Base-by-base conservation (phyloP, 1,140 invertebrate genomes). In the Lanistes nyassanus region DNA sequence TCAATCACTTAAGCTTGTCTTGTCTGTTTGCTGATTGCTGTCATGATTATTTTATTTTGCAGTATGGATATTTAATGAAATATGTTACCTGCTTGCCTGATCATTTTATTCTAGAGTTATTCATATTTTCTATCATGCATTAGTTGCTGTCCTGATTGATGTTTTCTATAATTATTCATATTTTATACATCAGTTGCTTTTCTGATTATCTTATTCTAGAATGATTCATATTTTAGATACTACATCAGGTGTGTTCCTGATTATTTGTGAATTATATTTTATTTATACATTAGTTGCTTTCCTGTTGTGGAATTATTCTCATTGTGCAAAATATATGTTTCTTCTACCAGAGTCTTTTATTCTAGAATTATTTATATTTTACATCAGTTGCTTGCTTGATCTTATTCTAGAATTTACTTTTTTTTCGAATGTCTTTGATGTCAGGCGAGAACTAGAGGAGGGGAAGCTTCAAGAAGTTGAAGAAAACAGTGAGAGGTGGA, bases 361-460 rank as follows among this genome's bases (percentile, higher is more conserved):
- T 26, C n/a, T 26, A 62, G 58, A 62, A n/a, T 62, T 26, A 23
- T 9, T 26, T 26, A 31, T 9, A 13, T 62, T 62, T n/a, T 26
- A 62, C 53, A 55, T n/a, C n/a, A 55, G 55, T 51, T 4, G 21
- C 21, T 4, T 53, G 6, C 11, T 31, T 71, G 47, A n/a, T 21
- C 16, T 55, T 74, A 19, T 67, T 60, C 53, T 39, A 6, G 51
- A 16, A 47, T 42, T 21, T 72, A 36, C 1, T 26, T 39, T 31
- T 68, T 39, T 26, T 26, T 65, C 9, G 53, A 62, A 39, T 77
- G 5, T 16, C 0, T 70, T 51, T 3, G 36, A n/a, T 72, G 58
- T n/a, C 72, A 82, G 80, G 69, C 68, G 70, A 19, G 79, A 82
- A 26, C 26, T 81, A 29, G 81, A 83, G 55, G 70, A 72, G 36